A percentile compares a stretch with the other conserved stretches of the same genome.
Evolutionary conservation across 2,888 invertebrate species (phyloP).

Genomic region (Adelognathus sp.): DNA sequence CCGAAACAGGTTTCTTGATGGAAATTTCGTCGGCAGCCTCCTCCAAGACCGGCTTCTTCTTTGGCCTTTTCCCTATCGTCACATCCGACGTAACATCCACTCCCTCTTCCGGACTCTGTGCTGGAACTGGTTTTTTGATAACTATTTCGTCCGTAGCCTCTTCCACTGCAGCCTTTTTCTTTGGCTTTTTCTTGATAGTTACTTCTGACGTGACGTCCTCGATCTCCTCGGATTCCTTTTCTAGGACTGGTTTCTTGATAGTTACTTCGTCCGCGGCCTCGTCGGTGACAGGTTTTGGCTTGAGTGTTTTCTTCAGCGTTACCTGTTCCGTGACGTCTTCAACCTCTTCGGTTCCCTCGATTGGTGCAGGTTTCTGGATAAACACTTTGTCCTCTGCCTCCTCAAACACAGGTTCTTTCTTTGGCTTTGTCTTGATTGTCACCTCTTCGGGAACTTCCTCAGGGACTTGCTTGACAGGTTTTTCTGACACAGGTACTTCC

Average conservation of each 20-base stretch:
- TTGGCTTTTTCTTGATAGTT: constrained; percentile 75
- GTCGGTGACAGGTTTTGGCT: constrained; percentile 70
- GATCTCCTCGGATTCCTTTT: constrained; percentile 71
- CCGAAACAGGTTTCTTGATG: constrained; percentile 66
- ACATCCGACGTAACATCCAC: constrained; percentile 70
- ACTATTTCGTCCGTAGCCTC: constrained; percentile 69
- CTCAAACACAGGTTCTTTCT: constrained; percentile 65
- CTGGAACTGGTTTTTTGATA: constrained; percentile 72
- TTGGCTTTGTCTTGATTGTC: constrained; percentile 63
- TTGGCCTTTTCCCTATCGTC: constrained; percentile 70
- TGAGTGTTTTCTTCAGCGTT: constrained; percentile 64
- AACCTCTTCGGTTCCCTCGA: constrained; percentile 64
- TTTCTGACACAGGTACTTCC: constrained; percentile 75
- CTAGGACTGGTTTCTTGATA: constrained; percentile 70
- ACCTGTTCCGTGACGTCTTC: constrained; percentile 70
- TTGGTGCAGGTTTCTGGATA: constrained; percentile 66
- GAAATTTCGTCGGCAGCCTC: constrained; percentile 72
- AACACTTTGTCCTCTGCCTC: constrained; percentile 66
- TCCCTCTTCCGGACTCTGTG: constrained; percentile 63
- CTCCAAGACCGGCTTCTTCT: constrained; percentile 71
- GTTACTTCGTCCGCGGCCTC: constrained; percentile 57
- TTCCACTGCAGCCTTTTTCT: constrained; percentile 74
- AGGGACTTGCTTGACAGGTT: constrained; percentile 63
- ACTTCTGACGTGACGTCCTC: constrained; percentile 65
- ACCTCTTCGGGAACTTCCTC: constrained; percentile 64